Evolutionary conservation across 1,140 invertebrate genomes (phyloP), one percentile per base, ranked within the genome.

Genomic region (Pseudobourletiella spinata): DNA sequence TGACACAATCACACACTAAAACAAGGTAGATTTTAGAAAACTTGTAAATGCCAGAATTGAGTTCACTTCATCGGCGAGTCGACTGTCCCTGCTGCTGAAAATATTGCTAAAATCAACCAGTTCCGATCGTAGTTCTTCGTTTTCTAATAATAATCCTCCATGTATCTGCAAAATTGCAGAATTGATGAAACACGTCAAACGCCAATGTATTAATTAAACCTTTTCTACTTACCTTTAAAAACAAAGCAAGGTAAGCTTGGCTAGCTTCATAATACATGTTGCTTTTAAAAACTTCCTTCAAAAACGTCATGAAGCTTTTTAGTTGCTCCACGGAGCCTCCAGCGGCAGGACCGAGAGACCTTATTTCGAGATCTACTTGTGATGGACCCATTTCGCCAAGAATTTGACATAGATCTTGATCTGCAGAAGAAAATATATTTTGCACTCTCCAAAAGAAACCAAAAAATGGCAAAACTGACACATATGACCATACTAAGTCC

Each of bases 251-350:
- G 78, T 95, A 97, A 1, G 91, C 84, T 74, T 96, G 88, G 0
- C 85, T 83, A n/a, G 96, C 75, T 79, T 98, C 95, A 78, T 93
- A 97, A 76, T 96, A 82, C 65, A 74, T 82, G 69, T 89, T 90
- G 2, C 79, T 86, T 61, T 81, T 76, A 1, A 97, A 78, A 76
- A 89, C 84, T 57, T 75, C 76, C 42, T 82, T 75, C 6, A 97
- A 75, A 73, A 91, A 83, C 71, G 83, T 80, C 29, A 98, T 75
- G 77, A 96, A 98, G 63, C 86, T 81, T 30, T 82, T 71, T 80
- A 97, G 81, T 0, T 89, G 75, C 24, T 80, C 74, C 16, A 81
- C 63, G 0, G 84, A 84, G 1, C 85, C 87, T 1, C 84, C 86
- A 3, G 78, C 78, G 65, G 88, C 83, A 0, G 86, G 82, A 50